phyloP scores from a whole-genome alignment of 1,140 invertebrate genomes.

The Cryptotermes secundus region DNA sequence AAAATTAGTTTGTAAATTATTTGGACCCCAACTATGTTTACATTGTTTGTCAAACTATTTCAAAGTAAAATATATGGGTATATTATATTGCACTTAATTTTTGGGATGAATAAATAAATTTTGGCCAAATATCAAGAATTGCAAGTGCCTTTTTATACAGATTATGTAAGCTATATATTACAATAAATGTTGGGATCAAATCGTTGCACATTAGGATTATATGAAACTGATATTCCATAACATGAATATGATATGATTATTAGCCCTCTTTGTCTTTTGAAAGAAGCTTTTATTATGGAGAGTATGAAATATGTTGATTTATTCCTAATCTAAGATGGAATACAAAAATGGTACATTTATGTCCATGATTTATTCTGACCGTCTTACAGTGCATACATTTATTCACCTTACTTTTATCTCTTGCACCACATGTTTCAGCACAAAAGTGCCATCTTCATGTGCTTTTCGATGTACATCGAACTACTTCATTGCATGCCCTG shows the following conservation, averaged over 20 bases:
- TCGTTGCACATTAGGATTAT: background rate
- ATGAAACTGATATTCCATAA: background rate
- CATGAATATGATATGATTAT: background rate
- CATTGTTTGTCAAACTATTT: background rate
- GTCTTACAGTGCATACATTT: too few species aligned
- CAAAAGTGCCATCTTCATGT: too few species aligned
- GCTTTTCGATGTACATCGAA: too few species aligned
- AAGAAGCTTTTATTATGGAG: background rate
- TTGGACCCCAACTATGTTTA: background rate
- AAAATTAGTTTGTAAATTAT: background rate
- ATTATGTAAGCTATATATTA: background rate
- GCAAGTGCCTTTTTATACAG: conserved; percentile 4
- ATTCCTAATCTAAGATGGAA: background rate
- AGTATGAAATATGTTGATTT: background rate
- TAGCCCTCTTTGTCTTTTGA: background rate
- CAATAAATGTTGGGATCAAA: conserved; percentile 2
- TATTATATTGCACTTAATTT: background rate
- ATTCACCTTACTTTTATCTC: too few species aligned
- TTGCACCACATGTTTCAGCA: too few species aligned
- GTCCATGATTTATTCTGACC: too few species aligned
- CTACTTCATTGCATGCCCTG: too few species aligned
- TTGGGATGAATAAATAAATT: background rate
- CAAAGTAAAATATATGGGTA: background rate
- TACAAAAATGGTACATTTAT: background rate
- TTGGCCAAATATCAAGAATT: background rate